Evolutionary conservation across 2,113 vertebrate species (phyloP).

Genomic region (Pygoscelis antarcticus): DNA sequence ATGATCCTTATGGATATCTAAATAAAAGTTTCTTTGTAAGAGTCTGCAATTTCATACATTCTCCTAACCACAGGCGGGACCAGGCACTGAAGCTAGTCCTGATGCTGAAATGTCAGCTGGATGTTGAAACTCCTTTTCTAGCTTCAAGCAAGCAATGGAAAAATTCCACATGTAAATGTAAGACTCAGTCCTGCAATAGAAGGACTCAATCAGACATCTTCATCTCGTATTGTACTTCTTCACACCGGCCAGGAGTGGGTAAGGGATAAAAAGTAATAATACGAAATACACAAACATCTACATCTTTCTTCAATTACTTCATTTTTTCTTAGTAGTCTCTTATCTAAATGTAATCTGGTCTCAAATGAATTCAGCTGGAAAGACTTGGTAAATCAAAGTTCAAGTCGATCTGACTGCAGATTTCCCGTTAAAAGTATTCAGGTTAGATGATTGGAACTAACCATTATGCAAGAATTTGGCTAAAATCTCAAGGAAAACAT

Average conservation of each 20-base stretch:
- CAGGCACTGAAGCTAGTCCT: background rate
- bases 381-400: background rate
- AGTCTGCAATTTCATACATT: background rate
- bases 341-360: background rate
- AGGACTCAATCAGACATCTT: background rate
- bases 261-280: background rate
- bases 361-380: background rate
- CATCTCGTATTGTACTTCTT: background rate
- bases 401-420: background rate
- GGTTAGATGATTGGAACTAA: background rate
- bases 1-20: background rate
- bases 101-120: background rate
- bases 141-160: background rate
- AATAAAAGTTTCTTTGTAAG: background rate
- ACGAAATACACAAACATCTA: background rate
- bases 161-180: background rate
- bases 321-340: background rate
- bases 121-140: background rate
- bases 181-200: background rate
- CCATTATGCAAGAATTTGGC: background rate
- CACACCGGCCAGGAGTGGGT: background rate
- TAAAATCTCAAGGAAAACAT: background rate
- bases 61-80: background rate
- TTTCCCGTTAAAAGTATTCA: background rate
- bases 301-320: background rate